Evolutionary conservation across 2,797 vertebrate genomes (phyloP).

Genomic region (Harpagifer antarcticus): DNA sequence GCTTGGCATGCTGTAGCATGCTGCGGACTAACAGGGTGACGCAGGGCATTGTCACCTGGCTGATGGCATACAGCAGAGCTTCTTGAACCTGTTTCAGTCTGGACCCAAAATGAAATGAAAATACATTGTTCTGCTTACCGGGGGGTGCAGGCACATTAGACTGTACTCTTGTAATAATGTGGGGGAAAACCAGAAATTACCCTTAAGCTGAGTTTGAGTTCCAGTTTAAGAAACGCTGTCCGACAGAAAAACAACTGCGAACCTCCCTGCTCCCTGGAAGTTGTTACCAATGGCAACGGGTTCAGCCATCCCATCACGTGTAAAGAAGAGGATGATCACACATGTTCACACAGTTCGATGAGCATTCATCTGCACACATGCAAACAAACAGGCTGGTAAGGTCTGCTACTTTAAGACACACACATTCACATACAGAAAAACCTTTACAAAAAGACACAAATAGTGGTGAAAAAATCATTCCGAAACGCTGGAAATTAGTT

Average conservation of each 20-base stretch:
- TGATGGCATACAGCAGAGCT: slow-evolving; percentile 65
- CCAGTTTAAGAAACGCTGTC: slow-evolving; percentile 57
- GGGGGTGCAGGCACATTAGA: slow-evolving; percentile 58
- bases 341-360: slow-evolving; percentile 47
- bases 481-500: no score
- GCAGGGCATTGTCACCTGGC: slow-evolving; percentile 69
- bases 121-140: slow-evolving; percentile 50
- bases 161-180: slow-evolving; percentile 48
- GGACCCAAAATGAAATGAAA: slow-evolving; percentile 58
- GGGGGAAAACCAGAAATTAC: slow-evolving; percentile 52
- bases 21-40: slow-evolving; percentile 72
- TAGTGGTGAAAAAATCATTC: no score
- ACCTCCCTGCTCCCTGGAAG: slow-evolving; percentile 50
- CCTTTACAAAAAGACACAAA: no score
- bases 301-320: slow-evolving; percentile 45
- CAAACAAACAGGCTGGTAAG: slow-evolving; percentile 45
- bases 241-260: slow-evolving; percentile 46
- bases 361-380: slow-evolving; percentile 50
- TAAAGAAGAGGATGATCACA: slow-evolving; percentile 49
- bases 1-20: slow-evolving; percentile 83
- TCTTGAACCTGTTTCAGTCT: slow-evolving; percentile 52
- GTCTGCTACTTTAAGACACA: slow-evolving; percentile 10
- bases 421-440: slow-evolving; percentile 3
- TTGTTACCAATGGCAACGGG: slow-evolving; percentile 69
- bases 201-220: slow-evolving; percentile 64